Evolutionary conservation across 2,797 vertebrate species (phyloP), one percentile per base, ranked within the genome.

Genomic region (Gymnopithys bicolor): DNA sequence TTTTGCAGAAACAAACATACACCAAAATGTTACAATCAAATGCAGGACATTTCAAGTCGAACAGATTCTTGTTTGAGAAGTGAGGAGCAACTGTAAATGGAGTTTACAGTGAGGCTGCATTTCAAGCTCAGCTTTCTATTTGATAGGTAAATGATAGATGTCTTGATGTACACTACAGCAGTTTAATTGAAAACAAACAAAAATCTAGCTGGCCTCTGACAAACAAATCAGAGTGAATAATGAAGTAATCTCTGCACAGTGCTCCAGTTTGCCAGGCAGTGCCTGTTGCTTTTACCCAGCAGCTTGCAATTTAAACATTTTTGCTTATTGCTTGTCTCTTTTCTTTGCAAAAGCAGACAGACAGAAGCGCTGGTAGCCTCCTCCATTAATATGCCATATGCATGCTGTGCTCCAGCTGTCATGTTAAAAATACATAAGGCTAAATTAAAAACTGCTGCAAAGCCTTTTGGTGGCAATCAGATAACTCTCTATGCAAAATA

Each of bases 381-480:
- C 70, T 78, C 53, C 94, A 93, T 96, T 96, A 96, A 90, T 79
- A 95, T 96, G 95, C 90, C 66, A 43, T 41, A 35, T 62, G 88
- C 74, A 73, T 84, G 56, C 88, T 87, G 87, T 84, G 30, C 90
- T 97, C 95, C 95, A 97, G 91, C 91, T 97, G 92, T 96, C 90
- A 86, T 28, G 96, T 96, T 93, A 96, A 97, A 96, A 97, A 97
- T 97, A 83, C 89, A 97, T 97, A 95, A 97, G 66, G 68, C 96
- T 97, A 95, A 97, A 97, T 97, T 95, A 95, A 97, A 97, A 97
- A 95, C 51, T 79, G 87, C 93, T 95, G 80, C 80, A 96, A 94
- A 95, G 78, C 64, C 49, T 93, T 95, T 59, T 56, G 73, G 85
- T 91, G 69, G 84, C 92, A 97, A 96, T 95, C 95, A 96, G 66